A percentile compares a stretch with the other conserved stretches of the same genome.
phyloP scores from a whole-genome alignment of 2,797 vertebrate genomes.

The Emys orbicularis region DNA sequence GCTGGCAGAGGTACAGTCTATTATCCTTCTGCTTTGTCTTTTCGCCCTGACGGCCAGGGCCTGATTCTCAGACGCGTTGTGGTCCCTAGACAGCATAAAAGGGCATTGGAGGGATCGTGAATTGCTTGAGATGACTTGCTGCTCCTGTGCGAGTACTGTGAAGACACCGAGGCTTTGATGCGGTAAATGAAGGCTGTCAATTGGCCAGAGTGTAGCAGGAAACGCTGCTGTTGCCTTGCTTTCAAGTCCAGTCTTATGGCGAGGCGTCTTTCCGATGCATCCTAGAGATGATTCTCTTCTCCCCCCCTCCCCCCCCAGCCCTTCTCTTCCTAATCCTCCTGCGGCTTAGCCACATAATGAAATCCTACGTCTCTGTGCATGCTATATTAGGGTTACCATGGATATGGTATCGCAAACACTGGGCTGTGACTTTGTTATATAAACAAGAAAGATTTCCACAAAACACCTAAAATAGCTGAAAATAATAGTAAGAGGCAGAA shows the following conservation, averaged over 20 bases:
- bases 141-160: neutral
- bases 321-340: neutral
- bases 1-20: neutral
- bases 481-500: constrained; percentile 61
- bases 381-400: constrained; percentile 79
- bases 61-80: fast-evolving
- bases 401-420: constrained; percentile 72
- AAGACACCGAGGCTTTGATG: neutral
- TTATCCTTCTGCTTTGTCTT: neutral
- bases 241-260: neutral
- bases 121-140: fast-evolving
- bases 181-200: fast-evolving
- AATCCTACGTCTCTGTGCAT: constrained; percentile 58
- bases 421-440: constrained; percentile 75
- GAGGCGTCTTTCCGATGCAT: neutral
- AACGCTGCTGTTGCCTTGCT: neutral
- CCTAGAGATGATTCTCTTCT: constrained; percentile 14
- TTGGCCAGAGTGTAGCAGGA: neutral
- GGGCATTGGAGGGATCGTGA: neutral
- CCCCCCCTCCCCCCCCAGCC: neutral
- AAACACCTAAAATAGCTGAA: constrained; percentile 63
- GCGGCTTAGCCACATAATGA: constrained; percentile 71
- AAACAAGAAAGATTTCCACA: constrained; percentile 76
- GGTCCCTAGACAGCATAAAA: neutral
- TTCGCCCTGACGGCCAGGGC: neutral